These are phyloP conservation scores for Nannoperca australis DNA, from an alignment of 2,797 vertebrate genomes.

Conservation along the genomic window DNA sequence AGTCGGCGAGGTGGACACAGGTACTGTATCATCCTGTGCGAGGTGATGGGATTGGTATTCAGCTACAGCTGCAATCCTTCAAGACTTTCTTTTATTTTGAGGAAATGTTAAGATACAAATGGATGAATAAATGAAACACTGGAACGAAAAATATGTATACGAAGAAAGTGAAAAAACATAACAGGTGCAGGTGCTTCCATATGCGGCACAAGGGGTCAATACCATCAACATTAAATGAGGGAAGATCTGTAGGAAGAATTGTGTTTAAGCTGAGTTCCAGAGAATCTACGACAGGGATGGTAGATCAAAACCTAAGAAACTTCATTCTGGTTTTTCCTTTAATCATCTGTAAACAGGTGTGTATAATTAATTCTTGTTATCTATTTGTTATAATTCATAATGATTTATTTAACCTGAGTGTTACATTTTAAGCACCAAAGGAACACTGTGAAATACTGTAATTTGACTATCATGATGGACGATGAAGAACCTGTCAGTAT, in stretches of 20 bases:
- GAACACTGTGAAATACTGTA: background rate
- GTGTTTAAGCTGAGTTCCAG: background rate
- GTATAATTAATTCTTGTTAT: background rate
- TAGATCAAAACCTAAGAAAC: background rate
- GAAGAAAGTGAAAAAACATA: background rate
- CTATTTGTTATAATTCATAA: background rate
- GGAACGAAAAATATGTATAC: too few relatives aligned
- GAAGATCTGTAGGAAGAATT: background rate
- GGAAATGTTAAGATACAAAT: background rate
- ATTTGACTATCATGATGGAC: background rate
- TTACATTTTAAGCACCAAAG: background rate
- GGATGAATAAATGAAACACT: background rate
- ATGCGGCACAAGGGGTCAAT: background rate
- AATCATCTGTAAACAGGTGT: background rate
- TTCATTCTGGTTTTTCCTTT: background rate
- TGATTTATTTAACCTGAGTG: background rate
- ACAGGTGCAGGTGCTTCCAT: background rate
- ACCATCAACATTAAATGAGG: background rate
- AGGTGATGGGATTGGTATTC: background rate
- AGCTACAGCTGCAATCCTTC: background rate
- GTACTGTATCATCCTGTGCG: constrained; percentile 50
- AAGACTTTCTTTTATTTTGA: constrained; percentile 2
- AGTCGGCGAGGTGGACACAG: constrained; percentile 65
- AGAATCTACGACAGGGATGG: background rate
- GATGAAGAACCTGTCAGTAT: background rate